A percentile compares a stretch with the other conserved stretches of the same genome.
Evolutionary conservation across 1,140 invertebrate genomes (phyloP).

Genomic region (Drosophila pandora): DNA sequence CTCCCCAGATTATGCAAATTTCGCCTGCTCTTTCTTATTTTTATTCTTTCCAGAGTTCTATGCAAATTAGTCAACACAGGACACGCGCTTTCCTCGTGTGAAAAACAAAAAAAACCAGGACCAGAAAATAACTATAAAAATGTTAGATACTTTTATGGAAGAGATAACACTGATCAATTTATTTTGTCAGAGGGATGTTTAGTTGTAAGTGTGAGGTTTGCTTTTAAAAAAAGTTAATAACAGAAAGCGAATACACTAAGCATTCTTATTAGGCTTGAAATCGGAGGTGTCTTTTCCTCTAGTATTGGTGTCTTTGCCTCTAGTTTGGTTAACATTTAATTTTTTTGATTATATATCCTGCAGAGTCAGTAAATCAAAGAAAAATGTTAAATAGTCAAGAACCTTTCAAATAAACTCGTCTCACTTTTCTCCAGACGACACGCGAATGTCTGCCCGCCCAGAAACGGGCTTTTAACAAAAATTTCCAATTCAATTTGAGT

Average conservation of each 20-base stretch:
- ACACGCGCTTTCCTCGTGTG: slow-evolving; percentile 36
- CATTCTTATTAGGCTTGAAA: too few species aligned
- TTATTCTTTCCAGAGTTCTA: slow-evolving; percentile 20
- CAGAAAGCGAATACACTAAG: too few species aligned
- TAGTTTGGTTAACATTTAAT: too few species aligned
- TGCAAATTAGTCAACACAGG: slow-evolving; percentile 51
- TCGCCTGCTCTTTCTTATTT: slow-evolving; percentile 13
- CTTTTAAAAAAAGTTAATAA: too few species aligned
- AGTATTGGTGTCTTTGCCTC: too few species aligned
- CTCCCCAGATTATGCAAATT: slow-evolving; percentile 62
- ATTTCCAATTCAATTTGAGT: slow-evolving; percentile 40
- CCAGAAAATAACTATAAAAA: slow-evolving; percentile 2
- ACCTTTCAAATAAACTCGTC: slow-evolving; percentile 15
- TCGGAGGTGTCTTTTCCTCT: too few species aligned
- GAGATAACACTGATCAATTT: slow-evolving; percentile 26
- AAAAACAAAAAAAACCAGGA: slow-evolving; percentile 8
- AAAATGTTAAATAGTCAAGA: neutral
- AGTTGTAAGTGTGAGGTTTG: neutral
- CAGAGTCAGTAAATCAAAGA: neutral
- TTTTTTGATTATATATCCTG: too few species aligned
- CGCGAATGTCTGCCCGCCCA: slow-evolving; percentile 2
- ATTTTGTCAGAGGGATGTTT: slow-evolving; percentile 1
- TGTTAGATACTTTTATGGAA: slow-evolving; percentile 4
- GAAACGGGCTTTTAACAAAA: slow-evolving; percentile 6
- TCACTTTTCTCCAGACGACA: slow-evolving; percentile 31